phyloP scores from a whole-genome alignment of 2,797 vertebrate genomes.

The Pseudopleuronectes americanus region DNA sequence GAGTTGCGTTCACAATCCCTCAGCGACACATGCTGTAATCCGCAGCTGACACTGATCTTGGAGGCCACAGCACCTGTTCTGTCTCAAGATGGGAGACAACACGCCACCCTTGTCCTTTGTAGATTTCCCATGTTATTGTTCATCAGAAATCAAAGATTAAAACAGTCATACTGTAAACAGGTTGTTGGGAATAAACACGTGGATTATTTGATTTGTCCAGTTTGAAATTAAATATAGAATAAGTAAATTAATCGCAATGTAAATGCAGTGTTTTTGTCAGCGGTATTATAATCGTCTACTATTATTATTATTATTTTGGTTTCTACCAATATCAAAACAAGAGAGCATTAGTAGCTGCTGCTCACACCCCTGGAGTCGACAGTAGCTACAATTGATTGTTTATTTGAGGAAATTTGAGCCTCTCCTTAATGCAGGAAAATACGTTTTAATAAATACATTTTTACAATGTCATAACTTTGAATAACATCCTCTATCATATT shows the following conservation, averaged over 20 bases:
- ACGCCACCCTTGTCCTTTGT: slow-evolving; percentile 36
- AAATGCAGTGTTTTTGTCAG: slow-evolving; percentile 18
- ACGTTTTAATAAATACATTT: neutral
- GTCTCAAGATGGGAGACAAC: slow-evolving; percentile 50
- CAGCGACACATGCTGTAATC: slow-evolving; percentile 77
- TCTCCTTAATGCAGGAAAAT: neutral
- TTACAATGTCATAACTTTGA: neutral
- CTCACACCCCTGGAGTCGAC: neutral
- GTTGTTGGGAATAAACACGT: slow-evolving; percentile 22
- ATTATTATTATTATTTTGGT: slow-evolving; percentile 8
- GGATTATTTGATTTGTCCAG: slow-evolving; percentile 28
- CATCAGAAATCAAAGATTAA: slow-evolving; percentile 18
- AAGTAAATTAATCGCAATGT: slow-evolving; percentile 10
- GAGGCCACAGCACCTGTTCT: slow-evolving; percentile 78
- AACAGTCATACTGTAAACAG: slow-evolving; percentile 16
- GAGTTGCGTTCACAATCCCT: slow-evolving; percentile 68
- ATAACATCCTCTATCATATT: neutral
- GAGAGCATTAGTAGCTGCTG: neutral
- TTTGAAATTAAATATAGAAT: slow-evolving; percentile 8
- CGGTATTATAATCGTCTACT: neutral
- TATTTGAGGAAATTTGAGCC: neutral
- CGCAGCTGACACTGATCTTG: slow-evolving; percentile 78
- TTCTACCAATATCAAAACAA: slow-evolving; percentile 25
- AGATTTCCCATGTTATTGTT: slow-evolving; percentile 26
- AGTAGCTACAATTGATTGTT: neutral